Evolutionary conservation across 2,888 invertebrate species (phyloP).

Genomic region (Hydroisotoma schaefferi): DNA sequence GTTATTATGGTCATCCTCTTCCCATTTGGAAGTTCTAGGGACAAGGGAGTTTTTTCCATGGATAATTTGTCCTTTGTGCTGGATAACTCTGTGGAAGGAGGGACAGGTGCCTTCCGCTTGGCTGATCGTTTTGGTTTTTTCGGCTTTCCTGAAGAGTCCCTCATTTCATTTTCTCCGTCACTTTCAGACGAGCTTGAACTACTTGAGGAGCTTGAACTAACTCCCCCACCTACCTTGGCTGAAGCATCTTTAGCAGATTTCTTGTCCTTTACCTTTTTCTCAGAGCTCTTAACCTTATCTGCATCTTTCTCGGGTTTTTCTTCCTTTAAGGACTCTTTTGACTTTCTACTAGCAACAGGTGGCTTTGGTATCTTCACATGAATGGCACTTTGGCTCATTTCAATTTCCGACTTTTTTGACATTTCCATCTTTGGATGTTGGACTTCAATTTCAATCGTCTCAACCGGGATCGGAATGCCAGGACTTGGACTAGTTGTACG

Average conservation of each 20-base stretch:
- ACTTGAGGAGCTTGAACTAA: constrained; percentile 25
- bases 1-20: constrained; percentile 26
- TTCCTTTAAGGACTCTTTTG: constrained; percentile 25
- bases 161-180: constrained; percentile 23
- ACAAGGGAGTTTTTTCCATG: no score
- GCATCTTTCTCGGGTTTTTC: constrained; percentile 6
- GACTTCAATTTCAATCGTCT: constrained; percentile 17
- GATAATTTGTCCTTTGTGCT: no score
- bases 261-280: constrained; percentile 1
- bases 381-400: background rate
- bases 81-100: constrained; percentile 42
- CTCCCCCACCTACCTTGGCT: constrained; percentile 14
- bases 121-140: constrained; percentile 44
- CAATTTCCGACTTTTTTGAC: background rate
- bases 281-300: background rate
- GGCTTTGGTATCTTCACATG: constrained; percentile 27
- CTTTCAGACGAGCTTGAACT: constrained; percentile 20
- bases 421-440: background rate
- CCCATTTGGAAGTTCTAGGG: constrained; percentile 19
- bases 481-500: constrained; percentile 12
- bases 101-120: constrained; percentile 49
- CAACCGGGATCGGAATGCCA: constrained; percentile 3
- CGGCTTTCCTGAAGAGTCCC: constrained; percentile 34
- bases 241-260: constrained; percentile 23
- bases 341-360: constrained; percentile 40